Conservation (phyloP, 2,888 invertebrate species). For the Idaea straminata region DNA sequence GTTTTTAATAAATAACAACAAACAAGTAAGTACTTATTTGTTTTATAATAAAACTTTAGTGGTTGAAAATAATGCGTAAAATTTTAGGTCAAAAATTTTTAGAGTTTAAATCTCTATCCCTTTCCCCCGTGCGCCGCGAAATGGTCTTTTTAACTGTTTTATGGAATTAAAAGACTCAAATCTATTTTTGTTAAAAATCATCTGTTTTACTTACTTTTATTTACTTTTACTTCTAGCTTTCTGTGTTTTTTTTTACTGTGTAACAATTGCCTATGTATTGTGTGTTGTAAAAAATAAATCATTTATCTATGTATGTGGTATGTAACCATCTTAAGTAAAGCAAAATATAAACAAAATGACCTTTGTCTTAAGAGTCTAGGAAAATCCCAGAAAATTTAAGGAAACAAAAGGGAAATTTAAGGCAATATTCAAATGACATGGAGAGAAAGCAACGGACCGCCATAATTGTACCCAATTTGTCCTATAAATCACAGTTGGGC, state of each 20-base stretch:
- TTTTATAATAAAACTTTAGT: not conserved
- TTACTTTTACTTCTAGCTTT: too few relatives aligned
- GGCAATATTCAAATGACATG: slow-evolving; percentile 4
- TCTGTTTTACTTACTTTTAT: too few relatives aligned
- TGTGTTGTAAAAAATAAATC: too few relatives aligned
- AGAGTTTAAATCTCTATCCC: too few relatives aligned
- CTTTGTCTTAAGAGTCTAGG: not conserved
- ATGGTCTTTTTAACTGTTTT: too few relatives aligned
- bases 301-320: too few relatives aligned
- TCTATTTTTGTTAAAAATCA: too few relatives aligned
- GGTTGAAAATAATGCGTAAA: not conserved
- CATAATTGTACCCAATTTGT: slow-evolving; percentile 18
- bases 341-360: not conserved
- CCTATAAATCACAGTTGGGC: slow-evolving; percentile 18
- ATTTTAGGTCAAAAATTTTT: too few relatives aligned
- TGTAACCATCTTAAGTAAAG: not conserved
- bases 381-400: slow-evolving; percentile 3
- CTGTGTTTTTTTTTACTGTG: too few relatives aligned
- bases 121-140: too few relatives aligned
- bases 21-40: not conserved
- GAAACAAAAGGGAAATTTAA: slow-evolving; percentile 3
- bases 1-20: not conserved
- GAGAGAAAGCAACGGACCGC: slow-evolving; percentile 4
- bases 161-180: too few relatives aligned
- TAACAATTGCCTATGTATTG: too few relatives aligned